phyloP scores from a whole-genome alignment of 2,797 vertebrate genomes.

The Cirrhinus mrigala region DNA sequence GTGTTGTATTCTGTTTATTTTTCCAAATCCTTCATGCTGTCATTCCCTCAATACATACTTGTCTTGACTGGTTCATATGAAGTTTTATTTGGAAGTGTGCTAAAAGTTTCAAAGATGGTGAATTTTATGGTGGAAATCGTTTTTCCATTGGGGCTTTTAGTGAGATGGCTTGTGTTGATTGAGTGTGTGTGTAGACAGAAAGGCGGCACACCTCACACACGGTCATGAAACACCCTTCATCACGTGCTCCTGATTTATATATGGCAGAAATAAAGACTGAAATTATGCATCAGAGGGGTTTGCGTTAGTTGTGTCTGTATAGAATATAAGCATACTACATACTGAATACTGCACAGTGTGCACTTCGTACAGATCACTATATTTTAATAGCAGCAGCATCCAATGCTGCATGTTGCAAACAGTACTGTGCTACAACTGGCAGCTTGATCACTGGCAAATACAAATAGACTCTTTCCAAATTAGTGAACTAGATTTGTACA shows the following conservation, averaged over 20 bases:
- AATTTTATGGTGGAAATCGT: conserved; percentile 57
- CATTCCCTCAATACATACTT: conserved; percentile 58
- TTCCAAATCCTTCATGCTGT: conserved; percentile 60
- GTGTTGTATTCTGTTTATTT: conserved; percentile 61
- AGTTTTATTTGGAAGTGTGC: conserved; percentile 58
- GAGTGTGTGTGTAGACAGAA: conserved; percentile 13
- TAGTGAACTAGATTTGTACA: neutral
- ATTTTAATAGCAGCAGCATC: neutral
- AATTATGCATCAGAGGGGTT: neutral
- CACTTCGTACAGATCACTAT: neutral
- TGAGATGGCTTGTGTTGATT: conserved; percentile 39
- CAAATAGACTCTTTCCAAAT: neutral
- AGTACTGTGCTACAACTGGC: neutral
- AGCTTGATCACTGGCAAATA: neutral
- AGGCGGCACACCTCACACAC: neutral
- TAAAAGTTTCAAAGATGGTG: conserved; percentile 55
- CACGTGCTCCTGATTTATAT: neutral
- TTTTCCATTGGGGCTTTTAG: conserved; percentile 48
- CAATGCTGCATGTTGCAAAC: neutral
- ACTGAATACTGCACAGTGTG: neutral
- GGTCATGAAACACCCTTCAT: neutral
- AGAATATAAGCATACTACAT: neutral
- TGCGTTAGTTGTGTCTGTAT: neutral
- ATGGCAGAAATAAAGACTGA: neutral
- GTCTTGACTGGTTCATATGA: conserved; percentile 49